Evolutionary conservation across 2,888 invertebrate species (phyloP).

Genomic region (Lamproptera curius): DNA sequence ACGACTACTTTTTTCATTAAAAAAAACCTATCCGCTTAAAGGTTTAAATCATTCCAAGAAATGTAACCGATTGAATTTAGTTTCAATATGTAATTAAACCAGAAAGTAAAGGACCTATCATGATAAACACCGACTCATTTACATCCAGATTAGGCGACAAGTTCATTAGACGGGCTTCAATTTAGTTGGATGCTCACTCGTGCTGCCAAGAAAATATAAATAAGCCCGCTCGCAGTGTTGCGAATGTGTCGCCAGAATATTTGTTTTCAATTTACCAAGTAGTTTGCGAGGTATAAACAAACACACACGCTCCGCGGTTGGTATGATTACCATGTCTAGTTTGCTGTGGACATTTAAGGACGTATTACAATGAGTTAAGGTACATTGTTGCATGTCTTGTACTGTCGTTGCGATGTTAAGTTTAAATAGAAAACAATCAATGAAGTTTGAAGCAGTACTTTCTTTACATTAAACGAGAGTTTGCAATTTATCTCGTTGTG

Average conservation of each 20-base stretch:
- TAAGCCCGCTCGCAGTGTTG: neutral
- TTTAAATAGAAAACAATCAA: conserved; percentile 11
- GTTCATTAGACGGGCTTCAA: neutral
- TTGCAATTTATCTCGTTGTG: no score
- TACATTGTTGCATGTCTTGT: no score
- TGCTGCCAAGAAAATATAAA: neutral
- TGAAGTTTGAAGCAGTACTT: conserved; percentile 1
- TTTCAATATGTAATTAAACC: no score
- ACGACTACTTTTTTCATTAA: no score
- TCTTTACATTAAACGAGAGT: no score
- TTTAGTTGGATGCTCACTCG: neutral
- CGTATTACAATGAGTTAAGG: neutral
- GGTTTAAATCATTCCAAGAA: no score
- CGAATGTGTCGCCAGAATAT: conserved; percentile 5
- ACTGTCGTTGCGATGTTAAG: neutral
- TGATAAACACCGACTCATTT: no score
- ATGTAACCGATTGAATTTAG: no score
- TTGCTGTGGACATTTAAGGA: neutral
- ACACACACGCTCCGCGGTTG: conserved; percentile 3
- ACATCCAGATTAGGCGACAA: neutral
- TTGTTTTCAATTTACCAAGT: conserved; percentile 18
- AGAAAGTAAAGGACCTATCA: no score
- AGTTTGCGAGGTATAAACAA: conserved; percentile 12
- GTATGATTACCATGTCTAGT: conserved; percentile 2
- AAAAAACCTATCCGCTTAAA: no score